These are phyloP conservation scores for Pycnomerus fuliginosus DNA, from an alignment of 2,888 invertebrate species.

Conservation along the genomic window DNA sequence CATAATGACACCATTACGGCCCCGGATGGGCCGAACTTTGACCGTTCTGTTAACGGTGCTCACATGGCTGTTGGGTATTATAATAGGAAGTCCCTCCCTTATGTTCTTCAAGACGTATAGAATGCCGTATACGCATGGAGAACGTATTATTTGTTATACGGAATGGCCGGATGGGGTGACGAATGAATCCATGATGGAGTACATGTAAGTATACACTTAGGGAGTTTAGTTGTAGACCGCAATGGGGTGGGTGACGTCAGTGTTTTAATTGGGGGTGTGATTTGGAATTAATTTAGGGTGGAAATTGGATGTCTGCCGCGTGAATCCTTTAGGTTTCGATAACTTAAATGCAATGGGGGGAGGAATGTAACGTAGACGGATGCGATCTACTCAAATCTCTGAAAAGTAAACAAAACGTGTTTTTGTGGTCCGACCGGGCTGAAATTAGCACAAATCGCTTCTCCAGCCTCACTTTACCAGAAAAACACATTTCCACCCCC, in stretches of 20 bases:
- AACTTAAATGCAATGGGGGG: no score
- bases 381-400: no score
- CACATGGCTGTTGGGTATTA: constrained; percentile 81
- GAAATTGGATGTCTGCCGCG: no score
- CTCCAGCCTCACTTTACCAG: no score
- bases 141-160: constrained; percentile 76
- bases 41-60: constrained; percentile 80
- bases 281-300: no score
- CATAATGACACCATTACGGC: constrained; percentile 89
- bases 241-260: no score
- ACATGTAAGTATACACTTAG: constrained; percentile 63
- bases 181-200: constrained; percentile 69
- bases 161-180: constrained; percentile 85
- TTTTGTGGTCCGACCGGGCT: no score
- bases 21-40: constrained; percentile 80
- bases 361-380: no score
- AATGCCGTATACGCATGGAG: constrained; percentile 51
- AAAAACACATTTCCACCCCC: no score
- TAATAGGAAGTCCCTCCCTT: constrained; percentile 82
- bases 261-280: not conserved
- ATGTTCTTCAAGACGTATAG: constrained; percentile 77
- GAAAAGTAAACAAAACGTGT: no score
- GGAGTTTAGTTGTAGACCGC: not conserved
- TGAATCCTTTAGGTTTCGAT: no score
- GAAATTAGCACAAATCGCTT: no score